Base-by-base conservation (phyloP, 1,140 invertebrate genomes). In the Zaprionus capensis region DNA sequence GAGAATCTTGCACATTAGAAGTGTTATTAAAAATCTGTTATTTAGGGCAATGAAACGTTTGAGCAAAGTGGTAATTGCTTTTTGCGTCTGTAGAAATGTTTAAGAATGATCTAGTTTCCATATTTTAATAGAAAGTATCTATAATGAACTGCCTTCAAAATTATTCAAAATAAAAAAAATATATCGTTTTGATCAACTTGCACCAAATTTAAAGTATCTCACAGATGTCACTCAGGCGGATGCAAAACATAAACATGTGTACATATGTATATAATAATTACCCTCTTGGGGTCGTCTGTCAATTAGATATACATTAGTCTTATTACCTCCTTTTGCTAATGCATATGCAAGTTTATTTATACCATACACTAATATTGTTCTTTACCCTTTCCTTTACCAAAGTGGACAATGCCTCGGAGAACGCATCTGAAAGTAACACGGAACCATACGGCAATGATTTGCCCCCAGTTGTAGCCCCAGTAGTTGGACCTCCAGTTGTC, bases 391-490 rank as follows among this genome's bases (percentile, higher is more conserved):
- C 71, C 49, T n/a, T 41, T 66, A 55, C 22, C 71, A 15, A 59
- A 88, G 84, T 88, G 75, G 85, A 88, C 57, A 88, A 90, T 76
- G 61, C 61, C 20, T 67, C 85, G 26, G 85, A 84, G 44, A 78
- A 72, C 49, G 57, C 73, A 26, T 36, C 31, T 14, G n/a, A 53
- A 2, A 14, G 22, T 38, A 67, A 51, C 11, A 20, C 22, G 36
- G 56, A 66, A 4, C 20, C 38, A 1, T 28, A 46, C 26, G 26
- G 57, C 24, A 71, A 67, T 15, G 49, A 62, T 5, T 26, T 66
- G 9, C 24, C 61, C 28, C 36, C 57, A 55, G 56, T 46, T 46
- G 41, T 17, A 9, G 5, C n/a, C n/a, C n/a, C 41, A n/a, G 41
- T 3, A n/a, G 41, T 1, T 17, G 41, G 2, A 17, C n/a, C 41